A percentile compares a stretch with the other conserved stretches of the same genome.
These are phyloP conservation scores for Camponotus pennsylvanicus DNA, from an alignment of 1,140 invertebrate genomes.

Conservation along the genomic window DNA sequence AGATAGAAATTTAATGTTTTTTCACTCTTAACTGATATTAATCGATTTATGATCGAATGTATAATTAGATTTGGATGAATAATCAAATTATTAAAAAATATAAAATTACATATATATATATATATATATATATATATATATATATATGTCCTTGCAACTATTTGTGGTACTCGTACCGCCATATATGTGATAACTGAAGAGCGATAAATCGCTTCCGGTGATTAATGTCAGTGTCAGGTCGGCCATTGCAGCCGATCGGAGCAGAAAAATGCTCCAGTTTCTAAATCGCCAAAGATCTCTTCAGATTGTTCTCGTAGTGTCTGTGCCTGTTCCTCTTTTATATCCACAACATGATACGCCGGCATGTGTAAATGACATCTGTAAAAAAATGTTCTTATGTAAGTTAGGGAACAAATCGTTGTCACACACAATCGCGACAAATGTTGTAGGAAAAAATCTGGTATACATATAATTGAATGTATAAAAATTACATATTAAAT, in stretches of 20 bases:
- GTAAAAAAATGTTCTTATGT: neutral
- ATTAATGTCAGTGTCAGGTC: slow-evolving; percentile 79
- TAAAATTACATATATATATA: neutral
- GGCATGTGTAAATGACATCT: neutral
- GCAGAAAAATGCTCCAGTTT: slow-evolving; percentile 35
- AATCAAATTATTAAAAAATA: neutral
- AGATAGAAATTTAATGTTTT: neutral
- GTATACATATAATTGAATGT: neutral
- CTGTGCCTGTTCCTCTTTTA: neutral
- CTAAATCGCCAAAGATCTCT: slow-evolving; percentile 56
- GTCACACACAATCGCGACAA: neutral
- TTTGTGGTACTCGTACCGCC: slow-evolving; percentile 17
- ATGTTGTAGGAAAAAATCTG: neutral
- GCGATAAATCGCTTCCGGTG: slow-evolving; percentile 78
- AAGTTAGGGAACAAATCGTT: neutral
- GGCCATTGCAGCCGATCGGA: slow-evolving; percentile 36
- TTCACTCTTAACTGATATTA: neutral
- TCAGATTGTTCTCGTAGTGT: neutral
- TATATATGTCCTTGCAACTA: neutral
- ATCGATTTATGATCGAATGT: neutral
- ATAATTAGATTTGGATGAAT: neutral
- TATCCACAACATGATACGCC: too few species aligned
- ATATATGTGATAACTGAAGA: slow-evolving; percentile 60
- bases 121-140: neutral
- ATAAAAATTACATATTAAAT: slow-evolving; percentile 4